Evolutionary conservation across 2,113 vertebrate genomes (phyloP).

Genomic region (Aldabrachelys gigantea): DNA sequence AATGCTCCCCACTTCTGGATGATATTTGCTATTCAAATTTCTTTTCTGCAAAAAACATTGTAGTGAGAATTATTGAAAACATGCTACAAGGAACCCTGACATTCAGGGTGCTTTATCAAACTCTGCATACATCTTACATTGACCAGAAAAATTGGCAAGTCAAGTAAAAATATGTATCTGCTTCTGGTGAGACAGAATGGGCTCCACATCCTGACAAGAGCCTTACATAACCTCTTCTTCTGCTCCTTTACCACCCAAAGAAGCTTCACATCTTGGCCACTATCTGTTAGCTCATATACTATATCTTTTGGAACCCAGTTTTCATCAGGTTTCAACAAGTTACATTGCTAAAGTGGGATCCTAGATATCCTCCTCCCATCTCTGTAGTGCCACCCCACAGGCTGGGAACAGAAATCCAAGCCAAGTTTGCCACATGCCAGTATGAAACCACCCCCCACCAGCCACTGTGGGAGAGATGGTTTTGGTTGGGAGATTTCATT

Average conservation of each 20-base stretch:
- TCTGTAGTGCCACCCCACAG: neutral
- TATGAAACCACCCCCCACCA: neutral
- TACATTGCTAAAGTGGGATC: neutral
- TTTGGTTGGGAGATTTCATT: rapidly evolving
- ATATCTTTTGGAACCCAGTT: neutral
- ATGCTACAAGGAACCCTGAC: rapidly evolving
- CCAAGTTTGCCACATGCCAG: rapidly evolving
- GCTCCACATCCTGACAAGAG: neutral
- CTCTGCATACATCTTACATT: rapidly evolving
- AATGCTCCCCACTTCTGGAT: conserved; percentile 50
- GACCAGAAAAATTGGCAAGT: neutral
- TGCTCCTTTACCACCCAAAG: neutral
- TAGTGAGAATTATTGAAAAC: conserved; percentile 41
- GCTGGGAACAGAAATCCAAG: neutral
- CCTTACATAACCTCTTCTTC: neutral
- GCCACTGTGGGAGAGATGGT: neutral
- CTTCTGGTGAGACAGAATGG: neutral
- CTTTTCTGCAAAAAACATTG: conserved; percentile 82
- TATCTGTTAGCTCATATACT: neutral
- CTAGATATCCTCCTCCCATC: neutral
- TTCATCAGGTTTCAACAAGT: rapidly evolving
- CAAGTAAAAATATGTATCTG: neutral
- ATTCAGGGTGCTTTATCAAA: neutral
- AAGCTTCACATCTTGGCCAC: neutral
- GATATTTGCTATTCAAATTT: conserved; percentile 70